Percentiles rank a stretch among this genome's conserved stretches.
These are phyloP conservation scores for Halyomorpha halys DNA, from an alignment of 1,140 invertebrate genomes.

Conservation along the genomic window DNA sequence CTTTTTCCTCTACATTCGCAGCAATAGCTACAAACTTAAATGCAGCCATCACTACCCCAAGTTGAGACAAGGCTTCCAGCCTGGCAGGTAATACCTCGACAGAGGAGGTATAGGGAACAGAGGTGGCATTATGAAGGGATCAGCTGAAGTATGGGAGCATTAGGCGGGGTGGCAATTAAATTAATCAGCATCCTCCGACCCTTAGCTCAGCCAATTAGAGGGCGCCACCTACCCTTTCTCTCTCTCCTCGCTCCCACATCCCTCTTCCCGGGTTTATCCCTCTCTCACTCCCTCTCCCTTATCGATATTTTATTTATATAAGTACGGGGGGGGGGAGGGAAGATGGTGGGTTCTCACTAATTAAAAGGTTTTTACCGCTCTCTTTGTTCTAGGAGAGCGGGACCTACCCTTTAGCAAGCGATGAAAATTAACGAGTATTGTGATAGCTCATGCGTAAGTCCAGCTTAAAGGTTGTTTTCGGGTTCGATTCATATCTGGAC, in stretches of 20 bases:
- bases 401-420: not conserved
- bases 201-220: slow-evolving; percentile 30
- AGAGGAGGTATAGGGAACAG: slow-evolving; percentile 1
- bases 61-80: too few species aligned
- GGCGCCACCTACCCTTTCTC: slow-evolving; percentile 24
- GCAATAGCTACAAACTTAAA: too few species aligned
- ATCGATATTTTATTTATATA: not conserved
- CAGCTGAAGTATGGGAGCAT: slow-evolving; percentile 24
- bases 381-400: not conserved
- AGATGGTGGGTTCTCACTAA: not conserved
- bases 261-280: not conserved
- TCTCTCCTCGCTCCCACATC: not conserved
- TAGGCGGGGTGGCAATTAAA: slow-evolving; percentile 2
- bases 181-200: slow-evolving; percentile 29
- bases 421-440: too few species aligned
- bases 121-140: slow-evolving; percentile 15
- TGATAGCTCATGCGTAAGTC: too few species aligned
- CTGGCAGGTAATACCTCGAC: not conserved
- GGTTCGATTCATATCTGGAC: too few species aligned
- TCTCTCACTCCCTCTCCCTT: too few species aligned
- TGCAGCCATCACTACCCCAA: too few species aligned
- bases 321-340: not conserved
- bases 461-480: too few species aligned
- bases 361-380: slow-evolving; percentile 1
- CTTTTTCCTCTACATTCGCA: too few species aligned